Percentiles rank a stretch among this genome's conserved stretches.
Conservation (phyloP, 35 echinoderm and acorn worm species). For the Stichopus chloronotus region DNA sequence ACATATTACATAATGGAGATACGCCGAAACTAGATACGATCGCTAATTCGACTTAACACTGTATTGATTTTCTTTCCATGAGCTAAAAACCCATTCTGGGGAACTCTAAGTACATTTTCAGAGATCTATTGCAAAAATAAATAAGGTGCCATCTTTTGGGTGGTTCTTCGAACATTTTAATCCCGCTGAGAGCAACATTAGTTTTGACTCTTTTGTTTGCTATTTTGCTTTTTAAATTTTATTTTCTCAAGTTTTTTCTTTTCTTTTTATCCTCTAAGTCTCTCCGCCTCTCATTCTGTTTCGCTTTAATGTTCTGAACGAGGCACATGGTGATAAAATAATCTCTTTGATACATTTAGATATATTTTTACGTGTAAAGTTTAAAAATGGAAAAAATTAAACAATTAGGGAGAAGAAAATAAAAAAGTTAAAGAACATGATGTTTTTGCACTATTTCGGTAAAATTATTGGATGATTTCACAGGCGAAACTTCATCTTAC, state of each 20-base stretch:
- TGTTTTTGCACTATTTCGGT: too few relatives aligned
- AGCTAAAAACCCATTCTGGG: constrained; percentile 8
- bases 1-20: not conserved
- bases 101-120: constrained; percentile 39
- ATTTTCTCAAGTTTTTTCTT: not conserved
- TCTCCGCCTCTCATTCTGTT: not conserved
- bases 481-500: too few relatives aligned
- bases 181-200: not conserved
- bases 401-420: too few relatives aligned
- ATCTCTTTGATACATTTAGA: too few relatives aligned
- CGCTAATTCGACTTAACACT: constrained; percentile 7
- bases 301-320: too few relatives aligned
- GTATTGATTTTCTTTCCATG: constrained; percentile 30
- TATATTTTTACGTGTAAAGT: too few relatives aligned
- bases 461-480: too few relatives aligned
- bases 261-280: not conserved
- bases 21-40: not conserved
- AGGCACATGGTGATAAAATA: too few relatives aligned
- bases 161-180: constrained; percentile 2
- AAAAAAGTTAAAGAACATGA: too few relatives aligned
- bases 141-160: not conserved
- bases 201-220: not conserved
- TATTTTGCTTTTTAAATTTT: not conserved
- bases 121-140: not conserved
- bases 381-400: too few relatives aligned